Percentiles rank a stretch among this genome's conserved stretches.
phyloP scores from a whole-genome alignment of 2,888 invertebrate genomes.

The Drosophila ustulata region DNA sequence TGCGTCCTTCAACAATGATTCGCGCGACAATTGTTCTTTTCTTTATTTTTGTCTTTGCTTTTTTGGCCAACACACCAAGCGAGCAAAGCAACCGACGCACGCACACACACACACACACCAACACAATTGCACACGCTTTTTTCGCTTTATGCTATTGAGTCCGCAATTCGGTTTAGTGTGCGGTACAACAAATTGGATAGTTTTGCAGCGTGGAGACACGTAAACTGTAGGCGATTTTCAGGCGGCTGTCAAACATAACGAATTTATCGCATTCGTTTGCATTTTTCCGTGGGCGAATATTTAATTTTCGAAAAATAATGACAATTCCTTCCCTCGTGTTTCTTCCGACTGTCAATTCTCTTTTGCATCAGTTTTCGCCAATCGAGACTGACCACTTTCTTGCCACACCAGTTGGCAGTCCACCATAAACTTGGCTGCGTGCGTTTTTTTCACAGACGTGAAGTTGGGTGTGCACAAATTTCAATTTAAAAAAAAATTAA shows the following conservation, averaged over 20 bases:
- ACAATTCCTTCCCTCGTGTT: conserved; percentile 77
- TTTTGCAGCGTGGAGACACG: conserved; percentile 27
- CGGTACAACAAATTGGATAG: conserved; percentile 28
- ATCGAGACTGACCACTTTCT: conserved; percentile 43
- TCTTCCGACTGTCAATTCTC: conserved; percentile 73
- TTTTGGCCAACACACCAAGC: conserved; percentile 59
- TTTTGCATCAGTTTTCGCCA: conserved; percentile 57
- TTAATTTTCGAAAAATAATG: conserved; percentile 63
- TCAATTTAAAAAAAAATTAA: not conserved
- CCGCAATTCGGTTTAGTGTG: conserved; percentile 32
- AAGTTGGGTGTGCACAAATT: conserved; percentile 25
- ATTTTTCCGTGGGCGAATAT: conserved; percentile 41
- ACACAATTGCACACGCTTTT: conserved; percentile 69
- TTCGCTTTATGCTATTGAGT: conserved; percentile 52
- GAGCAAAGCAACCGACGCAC: conserved; percentile 59
- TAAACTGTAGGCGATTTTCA: conserved; percentile 26
- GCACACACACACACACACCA: conserved; percentile 77
- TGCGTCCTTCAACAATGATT: conserved; percentile 62
- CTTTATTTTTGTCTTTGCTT: conserved; percentile 51
- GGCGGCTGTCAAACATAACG: conserved; percentile 47
- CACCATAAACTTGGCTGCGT: conserved; percentile 29
- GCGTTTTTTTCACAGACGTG: not conserved
- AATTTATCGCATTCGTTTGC: conserved; percentile 18
- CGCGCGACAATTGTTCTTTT: conserved; percentile 52
- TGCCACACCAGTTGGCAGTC: conserved; percentile 16